phyloP scores from a whole-genome alignment of 2,888 invertebrate species.

The Steromphala cineraria region DNA sequence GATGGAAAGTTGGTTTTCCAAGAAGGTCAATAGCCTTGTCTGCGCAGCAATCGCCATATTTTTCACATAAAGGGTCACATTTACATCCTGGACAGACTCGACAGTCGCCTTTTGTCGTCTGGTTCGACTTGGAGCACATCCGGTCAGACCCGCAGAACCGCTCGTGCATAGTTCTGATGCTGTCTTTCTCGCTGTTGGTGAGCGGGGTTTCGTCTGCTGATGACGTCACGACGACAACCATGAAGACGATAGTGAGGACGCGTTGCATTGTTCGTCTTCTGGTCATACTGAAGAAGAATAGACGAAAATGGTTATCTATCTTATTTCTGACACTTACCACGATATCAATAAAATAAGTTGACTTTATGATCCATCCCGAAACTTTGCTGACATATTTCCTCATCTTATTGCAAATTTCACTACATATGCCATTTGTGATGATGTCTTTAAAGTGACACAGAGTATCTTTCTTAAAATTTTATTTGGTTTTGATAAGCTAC shows the following conservation, averaged over 20 bases:
- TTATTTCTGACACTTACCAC: no score
- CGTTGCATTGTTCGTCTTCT: no score
- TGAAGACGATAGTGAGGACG: background rate
- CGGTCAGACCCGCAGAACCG: constrained; percentile 12
- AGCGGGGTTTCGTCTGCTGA: constrained; percentile 9
- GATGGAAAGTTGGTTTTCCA: background rate
- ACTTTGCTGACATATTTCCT: no score
- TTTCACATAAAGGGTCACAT: constrained; percentile 36
- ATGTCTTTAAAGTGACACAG: no score
- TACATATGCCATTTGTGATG: no score
- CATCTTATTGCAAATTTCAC: no score
- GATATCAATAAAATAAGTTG: no score
- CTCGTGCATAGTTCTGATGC: background rate
- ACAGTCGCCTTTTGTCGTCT: background rate
- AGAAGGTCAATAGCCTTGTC: constrained; percentile 29
- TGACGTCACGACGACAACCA: background rate
- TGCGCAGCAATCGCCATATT: constrained; percentile 44
- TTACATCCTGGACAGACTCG: constrained; percentile 37
- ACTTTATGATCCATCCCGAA: no score
- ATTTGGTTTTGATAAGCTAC: no score
- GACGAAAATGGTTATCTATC: no score
- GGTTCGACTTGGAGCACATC: constrained; percentile 7
- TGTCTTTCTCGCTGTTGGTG: constrained; percentile 16
- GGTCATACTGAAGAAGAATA: no score
- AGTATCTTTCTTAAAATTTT: no score